Evolutionary conservation across 2,113 vertebrate genomes (phyloP).

Genomic region (Fukomys damarensis): DNA sequence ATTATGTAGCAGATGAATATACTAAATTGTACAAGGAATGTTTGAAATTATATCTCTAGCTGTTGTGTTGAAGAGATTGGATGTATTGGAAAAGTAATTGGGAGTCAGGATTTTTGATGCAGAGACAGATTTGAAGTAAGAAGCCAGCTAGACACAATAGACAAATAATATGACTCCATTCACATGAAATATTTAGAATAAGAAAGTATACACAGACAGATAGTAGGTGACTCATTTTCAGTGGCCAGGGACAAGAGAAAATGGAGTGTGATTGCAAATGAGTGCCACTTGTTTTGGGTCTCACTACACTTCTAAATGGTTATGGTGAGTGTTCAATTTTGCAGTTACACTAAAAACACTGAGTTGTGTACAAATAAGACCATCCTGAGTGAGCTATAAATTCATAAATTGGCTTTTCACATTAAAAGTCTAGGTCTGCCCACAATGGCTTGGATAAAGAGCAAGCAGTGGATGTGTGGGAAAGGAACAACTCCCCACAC

Average conservation of each 20-base stretch:
- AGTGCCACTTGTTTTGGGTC: accelerated
- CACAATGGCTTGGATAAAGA: no score
- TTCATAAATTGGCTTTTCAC: no score
- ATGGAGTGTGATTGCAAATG: background rate
- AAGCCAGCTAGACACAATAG: background rate
- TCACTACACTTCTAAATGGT: background rate
- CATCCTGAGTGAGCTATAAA: no score
- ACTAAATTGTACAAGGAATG: background rate
- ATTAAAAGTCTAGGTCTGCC: no score
- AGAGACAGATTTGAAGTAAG: background rate
- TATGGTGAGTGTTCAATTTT: background rate
- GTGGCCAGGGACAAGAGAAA: background rate
- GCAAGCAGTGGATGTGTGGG: no score
- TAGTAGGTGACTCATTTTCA: background rate
- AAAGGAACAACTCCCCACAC: no score
- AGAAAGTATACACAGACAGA: background rate
- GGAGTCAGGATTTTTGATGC: background rate
- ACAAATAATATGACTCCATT: background rate
- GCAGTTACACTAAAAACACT: background rate
- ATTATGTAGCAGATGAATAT: background rate
- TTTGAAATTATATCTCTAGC: background rate
- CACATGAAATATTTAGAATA: background rate
- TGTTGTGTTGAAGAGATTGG: background rate
- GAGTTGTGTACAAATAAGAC: background rate
- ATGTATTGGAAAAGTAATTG: background rate